Base-by-base conservation (phyloP, 2,888 invertebrate species). In the Notodonta ziczac region DNA sequence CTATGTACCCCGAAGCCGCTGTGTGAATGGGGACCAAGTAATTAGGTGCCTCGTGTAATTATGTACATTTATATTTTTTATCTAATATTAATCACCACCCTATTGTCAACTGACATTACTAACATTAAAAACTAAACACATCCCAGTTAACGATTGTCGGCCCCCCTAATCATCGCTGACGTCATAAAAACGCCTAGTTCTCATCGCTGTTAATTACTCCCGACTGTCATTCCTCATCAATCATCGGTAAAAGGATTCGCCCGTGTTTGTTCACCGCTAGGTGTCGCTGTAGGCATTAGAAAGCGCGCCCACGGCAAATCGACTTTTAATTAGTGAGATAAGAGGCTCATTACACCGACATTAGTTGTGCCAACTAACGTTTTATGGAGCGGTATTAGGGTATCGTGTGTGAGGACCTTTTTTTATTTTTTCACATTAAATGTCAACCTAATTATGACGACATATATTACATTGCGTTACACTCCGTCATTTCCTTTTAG, bases 291-390 rank as follows among this genome's bases (percentile, higher is more conserved):
- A 63, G 74, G 74, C 81, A 85, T 83, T 88, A 88, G 91, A 92
- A 90, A 92, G 91, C 80, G 71, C 69, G 71, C 72, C 69, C 82
- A 82, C 76, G 77, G 87, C 75, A 90, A 93, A 93, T 93, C 93
- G 91, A 90, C 86, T 93, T 93, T 93, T 93, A 93, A 93, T 93
- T 93, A 93, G 87, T 90, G 77, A 86, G 89, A 91, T 91, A 93
- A 93, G 90, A 83, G 86, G 72, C 89, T 88, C 89, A 92, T 92
- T 91, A 91, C 89, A 84, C 82, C 73, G 78, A 82, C 90, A 89
- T 92, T 89, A 87, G 87, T 83, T 86, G 87, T 86, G 86, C 83
- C 86, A 89, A 89, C 86, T 86, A 84, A 84, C 85, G 82, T 85
- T 85, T 81, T 83, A 80, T 81, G 77, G 72, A 66, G 75, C 74